phyloP scores from a whole-genome alignment of 2,888 invertebrate genomes.

The Augochlorella aurata region DNA sequence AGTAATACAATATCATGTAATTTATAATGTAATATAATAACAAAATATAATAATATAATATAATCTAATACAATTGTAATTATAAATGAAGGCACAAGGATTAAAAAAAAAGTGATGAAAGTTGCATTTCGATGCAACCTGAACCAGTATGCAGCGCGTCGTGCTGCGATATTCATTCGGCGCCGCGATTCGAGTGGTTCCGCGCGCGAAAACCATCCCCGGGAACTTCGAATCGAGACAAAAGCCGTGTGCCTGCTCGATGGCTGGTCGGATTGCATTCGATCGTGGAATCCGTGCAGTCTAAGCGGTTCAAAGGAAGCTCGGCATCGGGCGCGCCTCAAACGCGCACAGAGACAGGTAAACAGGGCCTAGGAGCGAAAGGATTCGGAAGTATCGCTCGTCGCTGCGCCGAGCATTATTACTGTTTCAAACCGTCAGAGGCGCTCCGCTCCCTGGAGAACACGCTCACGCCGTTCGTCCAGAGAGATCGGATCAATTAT shows the following conservation, averaged over 20 bases:
- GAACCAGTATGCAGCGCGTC: not conserved
- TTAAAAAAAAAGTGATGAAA: too few relatives aligned
- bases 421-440: not conserved
- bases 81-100: too few relatives aligned
- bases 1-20: too few relatives aligned
- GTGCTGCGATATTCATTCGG: not conserved
- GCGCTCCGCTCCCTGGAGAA: not conserved
- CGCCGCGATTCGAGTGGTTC: not conserved
- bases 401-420: not conserved
- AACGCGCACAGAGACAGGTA: conserved; percentile 6
- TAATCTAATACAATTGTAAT: too few relatives aligned
- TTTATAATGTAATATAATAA: too few relatives aligned
- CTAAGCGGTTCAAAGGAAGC: conserved; percentile 33
- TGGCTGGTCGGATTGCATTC: conserved; percentile 23
- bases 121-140: not conserved
- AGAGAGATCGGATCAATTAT: not conserved
- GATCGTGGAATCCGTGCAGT: not conserved
- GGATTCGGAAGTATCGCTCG: not conserved
- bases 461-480: too few relatives aligned
- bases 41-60: too few relatives aligned
- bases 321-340: conserved; percentile 4
- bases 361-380: conserved; percentile 28
- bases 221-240: conserved; percentile 23
- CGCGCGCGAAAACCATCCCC: conserved; percentile 7
- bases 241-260: conserved; percentile 14